Percentiles rank a stretch among this genome's conserved stretches.
Conservation (phyloP, 2,888 invertebrate species). For the Liodrosophila aerea region DNA sequence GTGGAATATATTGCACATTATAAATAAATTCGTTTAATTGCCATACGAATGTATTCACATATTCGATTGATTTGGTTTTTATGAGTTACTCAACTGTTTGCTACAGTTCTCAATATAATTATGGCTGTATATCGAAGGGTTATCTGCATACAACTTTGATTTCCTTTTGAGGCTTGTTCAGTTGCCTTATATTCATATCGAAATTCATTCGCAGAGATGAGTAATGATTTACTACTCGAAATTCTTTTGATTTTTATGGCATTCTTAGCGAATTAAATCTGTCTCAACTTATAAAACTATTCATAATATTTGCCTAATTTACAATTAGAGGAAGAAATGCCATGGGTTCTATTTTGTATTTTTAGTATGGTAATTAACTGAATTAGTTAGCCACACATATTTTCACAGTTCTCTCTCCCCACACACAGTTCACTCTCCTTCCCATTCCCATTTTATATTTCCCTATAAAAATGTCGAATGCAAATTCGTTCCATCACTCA, state of each 20-base stretch:
- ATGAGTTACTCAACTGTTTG: conserved; percentile 24
- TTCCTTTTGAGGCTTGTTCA: no score
- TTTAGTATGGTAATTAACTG: conserved; percentile 41
- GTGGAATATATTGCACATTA: conserved; percentile 50
- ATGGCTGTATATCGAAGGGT: neutral
- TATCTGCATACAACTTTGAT: neutral
- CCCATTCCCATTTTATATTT: neutral
- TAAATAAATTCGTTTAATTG: conserved; percentile 72
- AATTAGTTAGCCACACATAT: conserved; percentile 27
- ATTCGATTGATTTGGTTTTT: conserved; percentile 28
- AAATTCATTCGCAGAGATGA: neutral
- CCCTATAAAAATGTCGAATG: conserved; percentile 54
- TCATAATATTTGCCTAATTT: no score
- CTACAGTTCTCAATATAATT: neutral
- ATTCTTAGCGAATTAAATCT: no score
- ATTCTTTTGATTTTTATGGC: no score
- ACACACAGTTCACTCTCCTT: neutral
- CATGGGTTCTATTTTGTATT: conserved; percentile 4
- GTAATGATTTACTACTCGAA: neutral
- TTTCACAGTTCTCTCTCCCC: neutral
- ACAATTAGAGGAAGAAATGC: no score
- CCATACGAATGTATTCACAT: conserved; percentile 48
- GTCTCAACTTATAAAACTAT: no score
- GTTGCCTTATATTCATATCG: no score
- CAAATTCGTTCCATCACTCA: conserved; percentile 79